These are phyloP conservation scores for Peucedramus taeniatus DNA, from an alignment of 2,113 vertebrate species.

Conservation along the genomic window DNA sequence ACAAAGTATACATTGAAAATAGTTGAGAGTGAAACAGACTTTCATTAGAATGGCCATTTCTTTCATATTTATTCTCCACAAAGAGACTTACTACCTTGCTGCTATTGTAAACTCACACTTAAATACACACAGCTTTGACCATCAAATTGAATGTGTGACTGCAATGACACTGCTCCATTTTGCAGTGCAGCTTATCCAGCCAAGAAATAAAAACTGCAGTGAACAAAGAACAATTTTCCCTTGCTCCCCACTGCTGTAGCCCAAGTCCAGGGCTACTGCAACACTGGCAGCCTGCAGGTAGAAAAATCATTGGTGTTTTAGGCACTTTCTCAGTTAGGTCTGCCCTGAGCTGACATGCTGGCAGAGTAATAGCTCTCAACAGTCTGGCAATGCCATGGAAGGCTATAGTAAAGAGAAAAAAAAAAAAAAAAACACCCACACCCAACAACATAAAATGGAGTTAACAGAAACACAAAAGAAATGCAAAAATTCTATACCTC, in stretches of 20 bases:
- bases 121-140: background rate
- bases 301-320: background rate
- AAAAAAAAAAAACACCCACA: too few species aligned
- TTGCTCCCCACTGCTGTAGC: background rate
- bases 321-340: background rate
- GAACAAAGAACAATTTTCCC: background rate
- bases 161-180: background rate
- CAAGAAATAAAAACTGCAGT: background rate
- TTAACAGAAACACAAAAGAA: background rate
- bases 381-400: background rate
- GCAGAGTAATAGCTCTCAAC: background rate
- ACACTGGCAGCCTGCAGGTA: background rate
- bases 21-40: background rate
- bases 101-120: background rate
- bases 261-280: background rate
- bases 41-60: background rate
- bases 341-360: background rate
- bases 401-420: accelerated
- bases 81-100: background rate
- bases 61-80: background rate
- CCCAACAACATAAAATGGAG: background rate
- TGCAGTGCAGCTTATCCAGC: background rate
- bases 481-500: background rate
- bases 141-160: background rate
- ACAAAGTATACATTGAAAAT: background rate